Conservation (phyloP, 2,797 vertebrate genomes). For the Numenius phaeopus region DNA sequence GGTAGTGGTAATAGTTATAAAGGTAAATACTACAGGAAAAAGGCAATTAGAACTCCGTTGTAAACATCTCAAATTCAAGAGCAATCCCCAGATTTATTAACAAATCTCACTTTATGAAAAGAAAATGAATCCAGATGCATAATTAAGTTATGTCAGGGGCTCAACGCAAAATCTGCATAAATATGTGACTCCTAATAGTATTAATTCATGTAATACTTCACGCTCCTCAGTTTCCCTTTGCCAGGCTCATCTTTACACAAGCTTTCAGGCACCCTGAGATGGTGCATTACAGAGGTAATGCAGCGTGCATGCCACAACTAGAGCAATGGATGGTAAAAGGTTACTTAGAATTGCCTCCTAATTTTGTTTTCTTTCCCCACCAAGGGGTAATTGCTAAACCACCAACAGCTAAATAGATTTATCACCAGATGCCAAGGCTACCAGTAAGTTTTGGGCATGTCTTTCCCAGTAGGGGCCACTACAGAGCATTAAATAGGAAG, state of each 20-base stretch:
- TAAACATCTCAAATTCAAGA: neutral
- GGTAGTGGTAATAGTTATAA: neutral
- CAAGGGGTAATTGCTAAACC: constrained; percentile 66
- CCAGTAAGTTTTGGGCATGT: constrained; percentile 55
- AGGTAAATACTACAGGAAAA: neutral
- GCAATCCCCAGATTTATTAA: neutral
- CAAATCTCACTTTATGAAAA: neutral
- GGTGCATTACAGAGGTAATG: neutral
- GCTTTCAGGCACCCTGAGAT: neutral
- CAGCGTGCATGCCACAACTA: neutral
- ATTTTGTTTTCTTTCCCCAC: constrained; percentile 61
- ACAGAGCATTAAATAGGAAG: constrained; percentile 64
- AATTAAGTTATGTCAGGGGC: neutral
- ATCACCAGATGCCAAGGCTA: constrained; percentile 66
- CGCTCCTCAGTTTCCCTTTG: constrained; percentile 24
- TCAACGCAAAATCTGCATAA: neutral
- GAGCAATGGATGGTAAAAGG: constrained; percentile 1
- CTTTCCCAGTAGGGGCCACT: constrained; percentile 72
- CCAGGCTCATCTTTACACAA: neutral
- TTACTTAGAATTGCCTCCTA: constrained; percentile 47
- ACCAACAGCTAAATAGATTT: constrained; percentile 71
- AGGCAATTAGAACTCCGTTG: neutral
- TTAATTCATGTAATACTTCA: neutral
- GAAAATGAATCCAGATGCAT: neutral
- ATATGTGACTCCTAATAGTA: neutral